Evolutionary conservation across 2,113 vertebrate genomes (phyloP), one percentile per base, ranked within the genome.

Genomic region (Catharus bicknelli): DNA sequence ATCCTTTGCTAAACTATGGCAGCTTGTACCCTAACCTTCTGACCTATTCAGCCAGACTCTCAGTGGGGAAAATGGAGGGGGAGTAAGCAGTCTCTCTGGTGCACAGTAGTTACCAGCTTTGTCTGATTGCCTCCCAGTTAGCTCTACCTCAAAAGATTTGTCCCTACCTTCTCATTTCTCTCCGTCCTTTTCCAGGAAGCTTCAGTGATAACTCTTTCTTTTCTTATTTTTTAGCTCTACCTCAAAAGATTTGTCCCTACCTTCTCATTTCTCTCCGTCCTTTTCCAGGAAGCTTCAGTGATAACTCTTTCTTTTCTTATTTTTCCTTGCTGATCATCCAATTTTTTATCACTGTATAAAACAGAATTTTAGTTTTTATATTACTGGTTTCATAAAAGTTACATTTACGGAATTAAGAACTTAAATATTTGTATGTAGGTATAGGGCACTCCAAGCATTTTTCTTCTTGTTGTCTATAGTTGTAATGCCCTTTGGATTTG

Each of bases 21-120:
- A 80, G 47, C 90, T 95, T 96, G 70, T 91, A 91, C 94, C 20
- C 38, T 93, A 58, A 66, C 87, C 82, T 93, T 94, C 58, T 95
- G 82, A 90, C 50, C 58, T 90, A 8, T 23, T 61, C 63, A 47
- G 21, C 42, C 55, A 69, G 20, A 68, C 58, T 76, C 54, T 80
- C 32, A 27, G 20, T 61, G 20, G 16, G 67, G 47, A 90, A 61
- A 38, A 50, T 3, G 7, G 16, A 32, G n/a, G 10, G 11, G 9
- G 15, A 13, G 4, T 42, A 42, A 61, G 23, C 58, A 86, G 32
- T 54, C 14, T 88, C 21, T 86, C 45, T 83, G 11, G 53, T 76
- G 9, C 62, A 10, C 11, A 42, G 54, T 66, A 69, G 45, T 73
- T 85, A 23, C 9, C 29, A 83, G 23, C 29, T 91, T 83, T 87